These are phyloP conservation scores for Seriola rivoliana DNA, from an alignment of 2,113 vertebrate genomes.

Conservation along the genomic window DNA sequence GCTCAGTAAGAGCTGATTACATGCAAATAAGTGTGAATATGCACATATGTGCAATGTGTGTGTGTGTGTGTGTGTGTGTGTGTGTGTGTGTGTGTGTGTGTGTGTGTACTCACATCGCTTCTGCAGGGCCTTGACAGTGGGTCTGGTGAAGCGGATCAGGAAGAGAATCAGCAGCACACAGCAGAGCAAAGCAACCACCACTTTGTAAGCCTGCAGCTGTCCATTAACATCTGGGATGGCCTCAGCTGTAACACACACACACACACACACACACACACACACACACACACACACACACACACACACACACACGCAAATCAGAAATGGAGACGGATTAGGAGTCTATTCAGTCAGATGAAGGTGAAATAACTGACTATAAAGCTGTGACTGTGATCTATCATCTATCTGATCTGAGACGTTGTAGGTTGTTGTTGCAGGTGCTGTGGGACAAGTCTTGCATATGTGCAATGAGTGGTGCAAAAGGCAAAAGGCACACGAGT, in stretches of 20 bases:
- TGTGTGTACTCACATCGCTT: constrained; percentile 76
- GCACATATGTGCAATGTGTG: neutral
- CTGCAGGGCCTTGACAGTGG: constrained; percentile 68
- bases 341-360: too few relatives aligned
- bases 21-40: neutral
- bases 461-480: too few relatives aligned
- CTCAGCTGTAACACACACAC: neutral
- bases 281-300: constrained; percentile 41
- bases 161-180: constrained; percentile 68
- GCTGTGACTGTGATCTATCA: too few relatives aligned
- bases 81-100: constrained; percentile 29
- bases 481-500: too few relatives aligned
- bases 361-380: too few relatives aligned
- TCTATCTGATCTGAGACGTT: too few relatives aligned
- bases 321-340: too few relatives aligned
- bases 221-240: neutral
- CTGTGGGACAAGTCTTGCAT: too few relatives aligned
- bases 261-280: constrained; percentile 11
- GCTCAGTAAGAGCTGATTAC: constrained; percentile 19
- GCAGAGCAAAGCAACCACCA: constrained; percentile 68
- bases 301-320: neutral
- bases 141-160: constrained; percentile 69
- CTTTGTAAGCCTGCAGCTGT: constrained; percentile 73
- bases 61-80: neutral
- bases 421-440: too few relatives aligned